phyloP scores from a whole-genome alignment of 2,113 vertebrate species.

The Ciconia maguari region DNA sequence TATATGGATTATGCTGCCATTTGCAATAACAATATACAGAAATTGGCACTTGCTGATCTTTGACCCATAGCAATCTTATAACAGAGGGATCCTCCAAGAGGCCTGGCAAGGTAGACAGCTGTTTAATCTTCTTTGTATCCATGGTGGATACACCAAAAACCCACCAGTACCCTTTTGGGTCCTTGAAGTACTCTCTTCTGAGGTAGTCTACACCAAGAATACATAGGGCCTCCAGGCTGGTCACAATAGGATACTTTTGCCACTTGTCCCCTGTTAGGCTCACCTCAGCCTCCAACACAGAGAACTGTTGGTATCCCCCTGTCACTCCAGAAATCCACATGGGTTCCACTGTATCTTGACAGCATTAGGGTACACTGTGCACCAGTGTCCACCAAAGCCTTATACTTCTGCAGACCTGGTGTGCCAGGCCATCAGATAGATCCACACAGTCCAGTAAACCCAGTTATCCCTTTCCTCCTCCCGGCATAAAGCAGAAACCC shows the following conservation, averaged over 20 bases:
- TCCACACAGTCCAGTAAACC: not conserved
- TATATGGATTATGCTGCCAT: not conserved
- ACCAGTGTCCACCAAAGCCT: not conserved
- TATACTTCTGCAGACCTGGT: not conserved
- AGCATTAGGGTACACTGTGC: not conserved
- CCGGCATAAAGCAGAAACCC: not conserved
- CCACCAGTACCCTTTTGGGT: not conserved
- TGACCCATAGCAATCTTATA: not conserved
- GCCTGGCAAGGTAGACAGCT: not conserved
- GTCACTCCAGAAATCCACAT: not conserved
- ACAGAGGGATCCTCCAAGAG: not conserved
- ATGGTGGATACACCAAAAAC: not conserved
- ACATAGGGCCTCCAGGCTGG: fast-evolving
- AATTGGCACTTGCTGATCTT: not conserved
- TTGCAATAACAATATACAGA: not conserved
- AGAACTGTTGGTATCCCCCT: not conserved
- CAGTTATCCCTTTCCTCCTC: not conserved
- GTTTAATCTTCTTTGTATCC: not conserved
- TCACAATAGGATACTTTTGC: not conserved
- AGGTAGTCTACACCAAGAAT: not conserved
- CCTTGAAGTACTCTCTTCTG: not conserved
- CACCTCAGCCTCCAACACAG: not conserved
- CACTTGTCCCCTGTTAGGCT: not conserved
- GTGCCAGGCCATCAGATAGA: not conserved
- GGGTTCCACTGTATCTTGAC: not conserved